Percentiles rank a stretch among this genome's conserved stretches.
Evolutionary conservation across 2,113 vertebrate genomes (phyloP).

Genomic region (Grammomys surdaster): DNA sequence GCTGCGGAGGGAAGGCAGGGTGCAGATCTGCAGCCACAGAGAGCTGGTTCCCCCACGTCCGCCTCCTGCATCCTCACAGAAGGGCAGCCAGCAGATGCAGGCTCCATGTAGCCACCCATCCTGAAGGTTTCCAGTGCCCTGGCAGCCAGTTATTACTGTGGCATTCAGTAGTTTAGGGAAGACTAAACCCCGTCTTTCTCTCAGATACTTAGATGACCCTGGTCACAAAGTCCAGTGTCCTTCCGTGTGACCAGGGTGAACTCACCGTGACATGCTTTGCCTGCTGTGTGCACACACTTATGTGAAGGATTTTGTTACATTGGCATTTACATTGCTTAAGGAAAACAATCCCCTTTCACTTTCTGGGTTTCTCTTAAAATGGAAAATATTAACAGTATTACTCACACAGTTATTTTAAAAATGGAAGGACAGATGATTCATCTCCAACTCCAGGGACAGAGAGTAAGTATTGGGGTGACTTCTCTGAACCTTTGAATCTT

Average conservation of each 20-base stretch:
- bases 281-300: not conserved
- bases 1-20: not conserved
- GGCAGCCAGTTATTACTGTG: conserved; percentile 23
- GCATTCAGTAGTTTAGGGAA: not conserved
- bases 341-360: conserved; percentile 44
- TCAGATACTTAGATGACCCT: not conserved
- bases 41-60: not conserved
- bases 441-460: not conserved
- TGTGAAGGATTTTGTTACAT: not conserved
- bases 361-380: conserved; percentile 71
- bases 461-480: not conserved
- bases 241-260: not conserved
- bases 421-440: conserved; percentile 72
- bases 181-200: conserved; percentile 23
- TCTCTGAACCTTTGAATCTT: not conserved
- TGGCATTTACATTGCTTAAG: not conserved
- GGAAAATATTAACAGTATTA: conserved; percentile 70
- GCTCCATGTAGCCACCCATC: not conserved
- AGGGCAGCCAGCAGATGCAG: not conserved
- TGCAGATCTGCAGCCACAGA: not conserved
- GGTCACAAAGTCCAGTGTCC: conserved; percentile 19
- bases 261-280: not conserved
- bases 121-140: not conserved
- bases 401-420: conserved; percentile 79
- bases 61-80: not conserved